A percentile compares a stretch with the other conserved stretches of the same genome.
phyloP scores from a whole-genome alignment of 2,888 invertebrate species.

The Nomada flava region DNA sequence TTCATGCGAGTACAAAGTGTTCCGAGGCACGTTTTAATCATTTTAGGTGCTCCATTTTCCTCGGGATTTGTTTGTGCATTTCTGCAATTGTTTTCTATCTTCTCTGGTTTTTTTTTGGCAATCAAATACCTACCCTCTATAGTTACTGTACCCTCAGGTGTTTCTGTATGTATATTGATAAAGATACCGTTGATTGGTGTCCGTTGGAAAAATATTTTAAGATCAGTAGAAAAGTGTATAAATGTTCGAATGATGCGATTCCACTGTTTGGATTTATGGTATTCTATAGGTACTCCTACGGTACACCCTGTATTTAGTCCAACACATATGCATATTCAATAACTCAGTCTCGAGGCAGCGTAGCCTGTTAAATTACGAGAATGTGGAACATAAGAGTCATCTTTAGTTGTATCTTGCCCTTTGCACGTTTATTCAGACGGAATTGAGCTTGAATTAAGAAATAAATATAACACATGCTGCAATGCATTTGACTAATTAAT shows the following conservation, averaged over 20 bases:
- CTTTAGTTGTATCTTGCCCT: not conserved
- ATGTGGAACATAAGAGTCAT: not conserved
- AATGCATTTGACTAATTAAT: too few species aligned
- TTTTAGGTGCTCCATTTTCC: conserved; percentile 1
- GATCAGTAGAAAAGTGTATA: too few species aligned
- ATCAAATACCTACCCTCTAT: too few species aligned
- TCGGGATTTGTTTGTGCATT: too few species aligned
- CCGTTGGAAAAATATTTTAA: too few species aligned
- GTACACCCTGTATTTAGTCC: not conserved
- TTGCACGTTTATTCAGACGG: not conserved
- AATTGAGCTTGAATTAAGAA: not conserved
- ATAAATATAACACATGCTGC: not conserved
- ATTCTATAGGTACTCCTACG: not conserved
- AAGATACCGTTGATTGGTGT: too few species aligned
- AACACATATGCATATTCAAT: not conserved
- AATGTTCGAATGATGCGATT: too few species aligned
- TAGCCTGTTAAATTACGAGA: not conserved
- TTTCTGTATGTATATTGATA: too few species aligned
- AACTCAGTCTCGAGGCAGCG: not conserved
- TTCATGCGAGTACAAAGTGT: not conserved
- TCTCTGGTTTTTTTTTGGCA: not conserved
- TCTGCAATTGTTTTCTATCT: not conserved
- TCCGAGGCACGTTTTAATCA: not conserved
- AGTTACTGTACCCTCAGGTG: too few species aligned
- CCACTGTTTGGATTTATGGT: not conserved